These are phyloP conservation scores for Cephus pulcher DNA, from an alignment of 2,888 invertebrate genomes.

Conservation along the genomic window DNA sequence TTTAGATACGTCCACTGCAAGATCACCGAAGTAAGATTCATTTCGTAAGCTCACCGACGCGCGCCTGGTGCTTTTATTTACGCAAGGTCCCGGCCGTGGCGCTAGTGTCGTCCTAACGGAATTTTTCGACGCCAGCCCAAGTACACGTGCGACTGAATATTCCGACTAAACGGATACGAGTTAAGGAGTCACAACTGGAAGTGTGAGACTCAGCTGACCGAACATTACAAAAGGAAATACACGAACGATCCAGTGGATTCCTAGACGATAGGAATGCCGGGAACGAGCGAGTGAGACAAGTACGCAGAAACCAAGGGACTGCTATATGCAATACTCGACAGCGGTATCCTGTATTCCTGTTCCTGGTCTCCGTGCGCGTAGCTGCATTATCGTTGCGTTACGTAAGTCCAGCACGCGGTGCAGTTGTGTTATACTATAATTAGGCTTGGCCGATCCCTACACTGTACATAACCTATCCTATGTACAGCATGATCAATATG, in stretches of 20 bases:
- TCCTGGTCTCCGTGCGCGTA: not conserved
- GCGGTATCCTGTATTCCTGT: not conserved
- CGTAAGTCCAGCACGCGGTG: constrained; percentile 49
- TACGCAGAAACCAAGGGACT: not conserved
- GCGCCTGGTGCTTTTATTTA: not conserved
- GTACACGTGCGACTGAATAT: not conserved
- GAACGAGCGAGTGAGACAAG: not conserved
- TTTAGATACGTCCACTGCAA: not conserved
- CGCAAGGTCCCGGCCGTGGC: not conserved
- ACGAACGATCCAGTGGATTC: not conserved
- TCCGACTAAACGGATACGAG: not conserved
- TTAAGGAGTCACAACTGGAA: not conserved
- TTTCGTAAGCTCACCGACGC: not conserved
- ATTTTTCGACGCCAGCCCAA: not conserved
- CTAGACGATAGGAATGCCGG: not conserved
- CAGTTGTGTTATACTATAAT: constrained; percentile 53
- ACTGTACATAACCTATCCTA: constrained; percentile 16
- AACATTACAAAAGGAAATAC: not conserved
- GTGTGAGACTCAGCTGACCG: not conserved
- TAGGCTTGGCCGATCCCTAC: constrained; percentile 40
- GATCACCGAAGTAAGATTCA: not conserved
- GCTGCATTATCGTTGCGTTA: constrained; percentile 50
- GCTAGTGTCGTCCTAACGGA: not conserved
- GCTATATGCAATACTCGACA: not conserved
- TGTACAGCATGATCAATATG: not conserved